These are phyloP conservation scores for Aphidius colemani DNA, from an alignment of 2,888 invertebrate species.

Conservation along the genomic window DNA sequence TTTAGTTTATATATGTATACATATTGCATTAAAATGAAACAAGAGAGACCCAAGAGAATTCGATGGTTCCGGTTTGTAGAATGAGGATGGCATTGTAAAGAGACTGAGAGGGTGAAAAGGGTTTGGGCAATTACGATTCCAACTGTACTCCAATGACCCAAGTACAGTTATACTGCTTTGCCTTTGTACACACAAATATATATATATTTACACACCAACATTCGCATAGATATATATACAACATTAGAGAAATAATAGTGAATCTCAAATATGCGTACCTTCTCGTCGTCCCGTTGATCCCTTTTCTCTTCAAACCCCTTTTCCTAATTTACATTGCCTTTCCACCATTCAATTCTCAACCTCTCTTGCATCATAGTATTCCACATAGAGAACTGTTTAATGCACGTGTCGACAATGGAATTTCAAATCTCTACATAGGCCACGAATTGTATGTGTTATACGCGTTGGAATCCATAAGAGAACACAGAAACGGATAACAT, in stretches of 20 bases:
- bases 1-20: no score
- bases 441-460: background rate
- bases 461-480: constrained; percentile 31
- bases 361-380: constrained; percentile 21
- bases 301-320: no score
- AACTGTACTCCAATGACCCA: constrained; percentile 31
- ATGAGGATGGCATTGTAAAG: constrained; percentile 22
- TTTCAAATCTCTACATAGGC: constrained; percentile 35
- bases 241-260: background rate
- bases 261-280: background rate
- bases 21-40: no score
- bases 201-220: constrained; percentile 14
- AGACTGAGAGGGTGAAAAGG: constrained; percentile 29
- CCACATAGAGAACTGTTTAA: constrained; percentile 28
- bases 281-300: no score
- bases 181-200: constrained; percentile 15
- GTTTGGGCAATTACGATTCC: constrained; percentile 37
- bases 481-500: constrained; percentile 18
- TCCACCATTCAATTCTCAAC: background rate
- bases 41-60: no score
- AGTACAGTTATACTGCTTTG: constrained; percentile 30
- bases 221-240: background rate
- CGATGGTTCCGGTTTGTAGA: background rate
- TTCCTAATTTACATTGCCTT: no score
- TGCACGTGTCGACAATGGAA: constrained; percentile 38